phyloP scores from a whole-genome alignment of 2,797 vertebrate genomes.

The Pteropus rufus region DNA sequence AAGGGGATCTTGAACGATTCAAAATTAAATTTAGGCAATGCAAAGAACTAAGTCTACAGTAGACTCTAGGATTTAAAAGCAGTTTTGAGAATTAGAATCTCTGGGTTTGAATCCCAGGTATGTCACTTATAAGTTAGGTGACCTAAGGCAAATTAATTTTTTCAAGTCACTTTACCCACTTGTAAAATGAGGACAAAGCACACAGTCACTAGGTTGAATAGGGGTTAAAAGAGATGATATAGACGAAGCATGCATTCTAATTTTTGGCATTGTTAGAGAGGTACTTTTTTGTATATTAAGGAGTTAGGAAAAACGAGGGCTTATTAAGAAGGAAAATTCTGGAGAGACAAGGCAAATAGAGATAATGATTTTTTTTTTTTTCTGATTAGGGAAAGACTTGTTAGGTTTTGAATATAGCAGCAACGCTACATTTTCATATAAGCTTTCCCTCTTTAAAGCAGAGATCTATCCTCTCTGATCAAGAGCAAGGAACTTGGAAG shows the following conservation, averaged over 20 bases:
- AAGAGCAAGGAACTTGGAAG: slow-evolving; percentile 18
- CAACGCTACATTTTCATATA: neutral
- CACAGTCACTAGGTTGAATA: neutral
- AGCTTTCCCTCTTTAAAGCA: slow-evolving; percentile 1
- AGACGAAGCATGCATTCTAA: neutral
- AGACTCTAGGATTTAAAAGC: neutral
- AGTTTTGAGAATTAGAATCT: neutral
- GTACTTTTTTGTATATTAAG: neutral
- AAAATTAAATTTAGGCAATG: neutral
- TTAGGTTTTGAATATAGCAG: neutral
- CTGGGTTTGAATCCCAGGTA: neutral
- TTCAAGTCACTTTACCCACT: neutral
- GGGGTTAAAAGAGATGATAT: neutral
- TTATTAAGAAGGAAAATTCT: slow-evolving; percentile 13
- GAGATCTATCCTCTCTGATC: neutral
- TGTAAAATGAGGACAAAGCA: neutral
- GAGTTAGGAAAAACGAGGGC: neutral
- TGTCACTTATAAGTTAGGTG: neutral
- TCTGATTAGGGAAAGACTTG: neutral
- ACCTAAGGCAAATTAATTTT: neutral
- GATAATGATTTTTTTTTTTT: neutral
- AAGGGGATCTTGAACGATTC: neutral
- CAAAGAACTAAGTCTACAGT: neutral
- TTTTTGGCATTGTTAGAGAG: neutral
- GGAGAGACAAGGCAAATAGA: neutral